phyloP scores from a whole-genome alignment of 2,797 vertebrate species.

The Manis javanica region DNA sequence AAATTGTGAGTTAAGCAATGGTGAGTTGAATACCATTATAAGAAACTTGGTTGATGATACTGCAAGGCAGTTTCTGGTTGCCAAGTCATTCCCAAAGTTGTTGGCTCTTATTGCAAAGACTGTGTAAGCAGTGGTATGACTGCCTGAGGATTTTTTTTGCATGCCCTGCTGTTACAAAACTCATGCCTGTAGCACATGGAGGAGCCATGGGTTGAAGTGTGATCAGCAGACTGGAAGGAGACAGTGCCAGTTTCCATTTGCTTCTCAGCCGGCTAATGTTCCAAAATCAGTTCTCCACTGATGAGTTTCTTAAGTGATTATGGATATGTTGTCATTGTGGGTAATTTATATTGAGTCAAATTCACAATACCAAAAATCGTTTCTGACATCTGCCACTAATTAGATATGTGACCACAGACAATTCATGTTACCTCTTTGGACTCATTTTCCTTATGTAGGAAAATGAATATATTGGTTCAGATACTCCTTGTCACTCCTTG shows the following conservation, averaged over 20 bases:
- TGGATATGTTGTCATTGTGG: not conserved
- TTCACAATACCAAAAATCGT: slow-evolving; percentile 10
- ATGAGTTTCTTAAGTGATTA: slow-evolving; percentile 31
- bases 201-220: slow-evolving; percentile 25
- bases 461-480: slow-evolving; percentile 53
- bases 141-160: slow-evolving; percentile 5
- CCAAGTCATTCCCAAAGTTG: slow-evolving; percentile 50
- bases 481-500: not conserved
- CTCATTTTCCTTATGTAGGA: slow-evolving; percentile 12
- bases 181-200: slow-evolving; percentile 25
- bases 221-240: slow-evolving; percentile 4
- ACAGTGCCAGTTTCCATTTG: slow-evolving; percentile 28
- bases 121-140: slow-evolving; percentile 16
- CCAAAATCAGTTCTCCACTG: slow-evolving; percentile 18
- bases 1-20: slow-evolving; percentile 55
- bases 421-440: slow-evolving; percentile 27
- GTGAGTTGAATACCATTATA: not conserved
- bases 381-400: slow-evolving; percentile 24
- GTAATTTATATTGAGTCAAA: slow-evolving; percentile 56
- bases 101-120: slow-evolving; percentile 42
- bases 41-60: slow-evolving; percentile 47
- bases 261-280: slow-evolving; percentile 34
- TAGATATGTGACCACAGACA: not conserved
- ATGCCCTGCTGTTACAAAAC: slow-evolving; percentile 22
- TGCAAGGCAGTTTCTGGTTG: slow-evolving; percentile 52